Conservation (phyloP, 2,113 vertebrate genomes). For the Ceyx melanurus region DNA sequence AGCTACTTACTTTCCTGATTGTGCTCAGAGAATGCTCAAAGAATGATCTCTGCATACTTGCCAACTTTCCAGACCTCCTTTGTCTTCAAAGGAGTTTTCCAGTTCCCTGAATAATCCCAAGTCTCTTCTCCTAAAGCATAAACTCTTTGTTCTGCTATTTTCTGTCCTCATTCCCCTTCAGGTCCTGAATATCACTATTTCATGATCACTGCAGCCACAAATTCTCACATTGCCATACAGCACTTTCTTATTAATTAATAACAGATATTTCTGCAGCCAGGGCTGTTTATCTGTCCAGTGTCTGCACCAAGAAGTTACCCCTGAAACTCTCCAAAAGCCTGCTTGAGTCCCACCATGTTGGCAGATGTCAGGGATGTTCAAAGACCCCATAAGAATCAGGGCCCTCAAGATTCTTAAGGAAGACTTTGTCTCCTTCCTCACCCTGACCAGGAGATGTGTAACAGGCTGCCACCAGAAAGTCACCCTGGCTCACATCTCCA, state of each 20-base stretch:
- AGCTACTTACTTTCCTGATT: not conserved
- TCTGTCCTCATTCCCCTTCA: not conserved
- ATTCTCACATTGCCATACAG: not conserved
- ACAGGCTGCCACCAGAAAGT: not conserved
- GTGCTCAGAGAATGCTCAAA: not conserved
- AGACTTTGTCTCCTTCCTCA: not conserved
- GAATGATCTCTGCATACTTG: not conserved
- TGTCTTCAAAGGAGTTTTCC: not conserved
- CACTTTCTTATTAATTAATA: not conserved
- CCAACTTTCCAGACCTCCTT: not conserved
- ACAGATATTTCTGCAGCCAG: not conserved
- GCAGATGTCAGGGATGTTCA: not conserved
- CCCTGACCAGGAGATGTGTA: not conserved
- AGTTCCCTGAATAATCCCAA: not conserved
- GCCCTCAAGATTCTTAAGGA: not conserved
- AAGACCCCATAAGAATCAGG: not conserved
- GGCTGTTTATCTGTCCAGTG: not conserved
- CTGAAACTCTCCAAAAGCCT: not conserved
- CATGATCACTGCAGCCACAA: not conserved
- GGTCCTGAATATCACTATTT: not conserved
- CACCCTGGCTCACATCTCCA: not conserved
- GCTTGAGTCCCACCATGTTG: not conserved
- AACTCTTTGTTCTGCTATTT: not conserved
- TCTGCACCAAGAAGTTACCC: not conserved
- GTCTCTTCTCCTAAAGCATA: not conserved